Evolutionary conservation across 92 coral and sea anemone species (phyloP).

Genomic region (Umimayanthus chanpuru): DNA sequence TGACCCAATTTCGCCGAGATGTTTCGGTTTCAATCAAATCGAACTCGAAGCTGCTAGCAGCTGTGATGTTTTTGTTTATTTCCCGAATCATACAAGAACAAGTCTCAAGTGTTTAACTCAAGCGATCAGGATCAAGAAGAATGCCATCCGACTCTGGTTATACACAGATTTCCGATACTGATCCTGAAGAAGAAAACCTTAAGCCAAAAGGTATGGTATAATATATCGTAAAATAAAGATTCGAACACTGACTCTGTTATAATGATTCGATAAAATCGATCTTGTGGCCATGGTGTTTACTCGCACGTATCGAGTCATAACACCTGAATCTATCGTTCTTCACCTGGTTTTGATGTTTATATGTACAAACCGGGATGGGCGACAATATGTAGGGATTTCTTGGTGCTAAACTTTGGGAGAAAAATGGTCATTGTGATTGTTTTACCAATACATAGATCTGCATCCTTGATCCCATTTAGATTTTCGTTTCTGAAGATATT

Average conservation of each 20-base stretch:
- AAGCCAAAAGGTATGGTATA: neutral
- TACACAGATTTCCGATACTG: conserved; percentile 36
- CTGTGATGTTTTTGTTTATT: conserved; percentile 28
- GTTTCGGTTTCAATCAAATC: neutral
- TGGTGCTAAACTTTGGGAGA: too few relatives aligned
- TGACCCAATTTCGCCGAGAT: neutral
- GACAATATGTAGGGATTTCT: too few relatives aligned
- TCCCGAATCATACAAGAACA: conserved; percentile 27
- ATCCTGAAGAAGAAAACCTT: conserved; percentile 12
- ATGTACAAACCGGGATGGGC: neutral
- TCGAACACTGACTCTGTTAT: neutral
- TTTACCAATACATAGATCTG: too few relatives aligned
- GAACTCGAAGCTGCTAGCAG: conserved; percentile 3
- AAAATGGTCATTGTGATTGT: too few relatives aligned
- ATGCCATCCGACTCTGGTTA: conserved; percentile 39
- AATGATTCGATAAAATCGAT: neutral
- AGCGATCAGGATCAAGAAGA: neutral
- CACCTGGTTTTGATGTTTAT: neutral
- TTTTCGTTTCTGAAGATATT: neutral
- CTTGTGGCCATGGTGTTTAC: neutral
- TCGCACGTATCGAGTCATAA: neutral
- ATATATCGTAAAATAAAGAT: neutral
- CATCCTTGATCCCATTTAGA: too few relatives aligned
- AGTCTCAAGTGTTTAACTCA: neutral
- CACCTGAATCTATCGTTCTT: neutral